Evolutionary conservation across 23 tunicate genomes (phyloP), one percentile per base, ranked within the genome.

Genomic region (Ciona savignyi): DNA sequence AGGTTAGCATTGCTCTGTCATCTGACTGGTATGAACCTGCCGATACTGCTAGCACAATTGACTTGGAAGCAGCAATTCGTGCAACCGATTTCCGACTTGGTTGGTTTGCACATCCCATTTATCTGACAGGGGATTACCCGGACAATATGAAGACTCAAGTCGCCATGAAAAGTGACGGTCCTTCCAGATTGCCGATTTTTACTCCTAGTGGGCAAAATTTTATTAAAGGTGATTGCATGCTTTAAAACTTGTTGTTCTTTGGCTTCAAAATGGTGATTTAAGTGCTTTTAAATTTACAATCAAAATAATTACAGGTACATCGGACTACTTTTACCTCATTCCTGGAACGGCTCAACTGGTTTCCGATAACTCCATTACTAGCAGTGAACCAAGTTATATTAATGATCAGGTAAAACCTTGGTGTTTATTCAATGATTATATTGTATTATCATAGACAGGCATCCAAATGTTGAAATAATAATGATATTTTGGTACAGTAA

Each of bases 101-200:
- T 9, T 94, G 95, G 95, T 86, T 94, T 34, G 95, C 95, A 2
- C 63, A 94, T 25, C 99, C 99, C 22, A 87, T 94, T 4, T 94
- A 81, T 61, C 73, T 82, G 20, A 68, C 72, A 66, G 99, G 99
- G 23, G 79, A 87, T 67, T 87, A 88, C 64, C 99, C 99, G 2
- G 74, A 78, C 33, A 56, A 22, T 22, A 83, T 94, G 90, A 94
- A 71, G 25, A 77, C 72, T 63, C 77, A 73, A 74, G 81, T 83
- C 4, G 83, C 42, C 3, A 20, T 22, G 22, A 62, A 80, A 68
- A 24, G 49, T 22, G 42, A 68, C 22, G 49, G n/a, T 23, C 34
- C 4, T 34, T 4, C 71, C 34, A 35, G 85, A 23, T 71, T 94
- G 3, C 90, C 86, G 3, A 74, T 56, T 4, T 77, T 93, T 20